Conservation (phyloP, 2,888 invertebrate genomes). For the Rugalucina vietnamica region DNA sequence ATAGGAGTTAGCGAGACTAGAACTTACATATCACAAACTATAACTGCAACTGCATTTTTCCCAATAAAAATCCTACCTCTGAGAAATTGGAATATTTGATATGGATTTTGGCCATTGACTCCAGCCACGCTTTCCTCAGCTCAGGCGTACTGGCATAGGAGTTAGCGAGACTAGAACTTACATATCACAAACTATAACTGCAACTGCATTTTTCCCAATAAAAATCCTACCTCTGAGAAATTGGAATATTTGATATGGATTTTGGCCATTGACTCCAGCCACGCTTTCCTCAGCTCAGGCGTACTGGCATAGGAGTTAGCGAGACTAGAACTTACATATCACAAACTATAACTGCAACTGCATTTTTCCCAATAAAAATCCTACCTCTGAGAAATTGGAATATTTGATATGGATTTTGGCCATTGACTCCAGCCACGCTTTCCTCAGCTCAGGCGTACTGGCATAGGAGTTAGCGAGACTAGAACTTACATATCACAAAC, state of each 20-base stretch:
- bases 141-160: slow-evolving; percentile 96
- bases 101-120: slow-evolving; percentile 94
- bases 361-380: no score
- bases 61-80: slow-evolving; percentile 89
- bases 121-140: slow-evolving; percentile 97
- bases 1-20: slow-evolving; percentile 93
- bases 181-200: no score
- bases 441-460: slow-evolving; percentile 95
- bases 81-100: slow-evolving; percentile 92
- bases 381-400: slow-evolving; percentile 94
- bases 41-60: no score
- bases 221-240: slow-evolving; percentile 91
- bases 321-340: no score
- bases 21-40: no score
- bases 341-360: no score
- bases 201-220: no score
- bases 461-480: slow-evolving; percentile 94
- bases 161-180: slow-evolving; percentile 94
- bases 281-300: slow-evolving; percentile 96
- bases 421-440: slow-evolving; percentile 98
- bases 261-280: slow-evolving; percentile 97
- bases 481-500: no score
- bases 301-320: slow-evolving; percentile 96
- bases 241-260: slow-evolving; percentile 92
- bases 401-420: slow-evolving; percentile 92